A percentile compares a stretch with the other conserved stretches of the same genome.
Evolutionary conservation across 2,888 invertebrate genomes (phyloP).

Genomic region (Rhingia campestris): DNA sequence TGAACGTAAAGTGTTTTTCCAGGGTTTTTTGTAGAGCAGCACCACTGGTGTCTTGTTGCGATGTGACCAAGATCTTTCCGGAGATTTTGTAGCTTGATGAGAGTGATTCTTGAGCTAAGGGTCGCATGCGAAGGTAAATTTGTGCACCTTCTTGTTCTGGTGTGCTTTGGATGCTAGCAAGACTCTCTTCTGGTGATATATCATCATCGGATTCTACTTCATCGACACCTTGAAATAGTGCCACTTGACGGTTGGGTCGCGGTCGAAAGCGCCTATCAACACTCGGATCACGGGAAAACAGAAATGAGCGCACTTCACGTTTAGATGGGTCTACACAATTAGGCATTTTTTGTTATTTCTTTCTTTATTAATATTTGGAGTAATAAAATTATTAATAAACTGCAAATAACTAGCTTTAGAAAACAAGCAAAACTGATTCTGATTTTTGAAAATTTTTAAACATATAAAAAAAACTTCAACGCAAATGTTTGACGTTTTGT

Average conservation of each 20-base stretch:
- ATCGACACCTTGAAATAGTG: constrained; percentile 77
- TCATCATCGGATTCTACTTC: constrained; percentile 76
- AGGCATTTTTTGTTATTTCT: constrained; percentile 36
- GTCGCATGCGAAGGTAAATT: constrained; percentile 81
- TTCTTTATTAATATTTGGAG: neutral
- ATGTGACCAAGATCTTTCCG: constrained; percentile 77
- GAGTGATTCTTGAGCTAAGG: constrained; percentile 75
- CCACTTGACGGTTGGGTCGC: constrained; percentile 77
- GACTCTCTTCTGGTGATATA: constrained; percentile 41
- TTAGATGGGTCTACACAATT: constrained; percentile 64
- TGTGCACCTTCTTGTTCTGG: constrained; percentile 77
- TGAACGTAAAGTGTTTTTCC: constrained; percentile 81
- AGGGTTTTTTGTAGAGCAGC: constrained; percentile 75
- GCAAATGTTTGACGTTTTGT: constrained; percentile 29
- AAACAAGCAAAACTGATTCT: neutral
- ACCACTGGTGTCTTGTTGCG: constrained; percentile 62
- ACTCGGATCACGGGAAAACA: constrained; percentile 79
- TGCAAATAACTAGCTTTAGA: neutral
- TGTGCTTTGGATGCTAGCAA: constrained; percentile 58
- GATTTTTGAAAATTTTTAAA: no score
- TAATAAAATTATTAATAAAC: neutral
- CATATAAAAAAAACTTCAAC: constrained; percentile 44
- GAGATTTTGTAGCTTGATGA: constrained; percentile 77
- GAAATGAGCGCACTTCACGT: constrained; percentile 78
- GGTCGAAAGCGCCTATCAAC: constrained; percentile 79